Conservation (phyloP, 2,888 invertebrate species). For the Idaea biselata region DNA sequence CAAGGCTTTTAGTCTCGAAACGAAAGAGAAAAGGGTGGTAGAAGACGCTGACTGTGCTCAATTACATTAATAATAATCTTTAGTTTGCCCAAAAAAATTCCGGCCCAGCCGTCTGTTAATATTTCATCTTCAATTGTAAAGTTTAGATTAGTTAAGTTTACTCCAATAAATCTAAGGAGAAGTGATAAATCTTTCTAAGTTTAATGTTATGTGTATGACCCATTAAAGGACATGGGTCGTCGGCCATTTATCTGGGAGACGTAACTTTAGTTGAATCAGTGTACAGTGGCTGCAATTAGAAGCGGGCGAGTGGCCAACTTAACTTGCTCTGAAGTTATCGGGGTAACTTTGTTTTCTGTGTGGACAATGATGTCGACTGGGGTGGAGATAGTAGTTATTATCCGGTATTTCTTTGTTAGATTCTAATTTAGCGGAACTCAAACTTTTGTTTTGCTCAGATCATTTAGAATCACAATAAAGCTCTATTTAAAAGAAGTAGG, state of each 20-base stretch:
- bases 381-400: neutral
- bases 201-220: neutral
- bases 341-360: neutral
- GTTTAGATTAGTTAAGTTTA: neutral
- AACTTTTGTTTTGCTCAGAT: too few relatives aligned
- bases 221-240: neutral
- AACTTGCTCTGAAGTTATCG: neutral
- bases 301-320: neutral
- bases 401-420: neutral
- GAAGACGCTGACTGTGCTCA: constrained; percentile 62
- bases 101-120: neutral
- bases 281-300: neutral
- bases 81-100: constrained; percentile 47
- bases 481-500: too few relatives aligned
- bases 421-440: neutral
- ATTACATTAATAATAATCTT: constrained; percentile 68
- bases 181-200: neutral
- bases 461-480: too few relatives aligned
- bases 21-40: constrained; percentile 68
- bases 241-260: neutral
- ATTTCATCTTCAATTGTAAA: neutral
- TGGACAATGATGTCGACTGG: neutral
- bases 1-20: constrained; percentile 68
- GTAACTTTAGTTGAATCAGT: neutral
- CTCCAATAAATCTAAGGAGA: neutral